These are phyloP conservation scores for Pseudococcus viburni DNA, from an alignment of 2,888 invertebrate genomes.

Conservation along the genomic window DNA sequence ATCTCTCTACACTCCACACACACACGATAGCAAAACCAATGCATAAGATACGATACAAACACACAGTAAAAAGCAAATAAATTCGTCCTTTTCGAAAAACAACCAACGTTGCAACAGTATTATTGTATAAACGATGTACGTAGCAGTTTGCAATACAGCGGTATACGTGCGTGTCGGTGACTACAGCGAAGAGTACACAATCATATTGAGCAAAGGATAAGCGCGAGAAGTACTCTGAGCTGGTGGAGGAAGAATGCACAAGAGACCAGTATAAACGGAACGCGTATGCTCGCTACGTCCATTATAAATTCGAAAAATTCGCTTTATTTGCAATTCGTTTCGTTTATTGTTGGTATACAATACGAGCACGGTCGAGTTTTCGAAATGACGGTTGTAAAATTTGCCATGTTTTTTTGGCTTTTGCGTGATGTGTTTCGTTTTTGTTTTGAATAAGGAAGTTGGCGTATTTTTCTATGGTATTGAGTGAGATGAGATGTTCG, in stretches of 20 bases:
- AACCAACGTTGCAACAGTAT: not conserved
- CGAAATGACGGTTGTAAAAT: conserved; percentile 35
- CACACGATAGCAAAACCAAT: too few relatives aligned
- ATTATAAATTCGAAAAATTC: conserved; percentile 48
- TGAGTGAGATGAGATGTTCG: too few relatives aligned
- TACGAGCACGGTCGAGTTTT: conserved; percentile 3
- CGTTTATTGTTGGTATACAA: conserved; percentile 31
- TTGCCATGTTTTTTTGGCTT: conserved; percentile 10
- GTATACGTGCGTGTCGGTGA: not conserved
- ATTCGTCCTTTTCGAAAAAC: not conserved
- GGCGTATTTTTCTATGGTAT: not conserved
- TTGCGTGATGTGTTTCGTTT: not conserved
- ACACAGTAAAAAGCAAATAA: not conserved
- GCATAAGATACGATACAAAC: not conserved
- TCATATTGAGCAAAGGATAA: not conserved
- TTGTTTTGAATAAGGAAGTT: not conserved
- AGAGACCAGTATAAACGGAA: conserved; percentile 35
- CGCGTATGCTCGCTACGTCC: conserved; percentile 30
- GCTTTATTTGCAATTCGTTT: conserved; percentile 47
- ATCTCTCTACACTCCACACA: too few relatives aligned
- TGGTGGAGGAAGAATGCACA: conserved; percentile 13
- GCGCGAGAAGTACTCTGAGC: not conserved
- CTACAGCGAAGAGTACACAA: not conserved
- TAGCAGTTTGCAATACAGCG: not conserved
- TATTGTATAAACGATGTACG: not conserved